Evolutionary conservation across 1,140 invertebrate species (phyloP).

Genomic region (Lordiphosa stackelbergi): DNA sequence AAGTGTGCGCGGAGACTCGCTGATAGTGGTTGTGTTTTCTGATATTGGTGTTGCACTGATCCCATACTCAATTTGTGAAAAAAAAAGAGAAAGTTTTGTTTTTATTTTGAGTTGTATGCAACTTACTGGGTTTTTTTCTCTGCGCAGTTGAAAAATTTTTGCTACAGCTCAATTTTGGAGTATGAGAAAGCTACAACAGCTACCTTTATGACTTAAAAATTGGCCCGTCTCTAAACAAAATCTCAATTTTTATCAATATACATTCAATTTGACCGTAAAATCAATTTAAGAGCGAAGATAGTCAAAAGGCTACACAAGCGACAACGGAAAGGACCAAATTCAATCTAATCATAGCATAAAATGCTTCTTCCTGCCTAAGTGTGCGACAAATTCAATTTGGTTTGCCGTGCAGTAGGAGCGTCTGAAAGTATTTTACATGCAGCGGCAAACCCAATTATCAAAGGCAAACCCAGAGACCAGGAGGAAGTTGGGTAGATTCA

Average conservation of each 20-base stretch:
- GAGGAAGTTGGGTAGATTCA: background rate
- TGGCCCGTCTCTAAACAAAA: too few species aligned
- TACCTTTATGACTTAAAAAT: too few species aligned
- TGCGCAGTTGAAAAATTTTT: too few species aligned
- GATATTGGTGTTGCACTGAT: too few species aligned
- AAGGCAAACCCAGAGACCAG: background rate
- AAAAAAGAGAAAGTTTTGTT: too few species aligned
- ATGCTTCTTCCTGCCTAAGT: conserved; percentile 40
- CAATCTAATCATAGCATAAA: conserved; percentile 42
- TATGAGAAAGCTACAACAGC: too few species aligned
- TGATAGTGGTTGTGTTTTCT: too few species aligned
- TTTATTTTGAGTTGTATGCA: too few species aligned
- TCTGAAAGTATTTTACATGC: background rate
- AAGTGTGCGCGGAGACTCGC: too few species aligned
- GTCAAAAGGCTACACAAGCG: conserved; percentile 4
- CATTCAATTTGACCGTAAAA: conserved; percentile 11
- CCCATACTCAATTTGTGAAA: too few species aligned
- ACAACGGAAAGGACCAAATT: conserved; percentile 24
- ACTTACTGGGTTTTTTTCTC: too few species aligned
- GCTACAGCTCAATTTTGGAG: too few species aligned
- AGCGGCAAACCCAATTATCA: conserved; percentile 51
- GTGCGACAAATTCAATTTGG: conserved; percentile 66
- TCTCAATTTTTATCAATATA: background rate
- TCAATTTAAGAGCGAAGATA: conserved; percentile 8
- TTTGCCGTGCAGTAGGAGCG: conserved; percentile 14